A percentile compares a stretch with the other conserved stretches of the same genome.
Evolutionary conservation across 1,140 invertebrate genomes (phyloP).

Genomic region (Anastatus disparis): DNA sequence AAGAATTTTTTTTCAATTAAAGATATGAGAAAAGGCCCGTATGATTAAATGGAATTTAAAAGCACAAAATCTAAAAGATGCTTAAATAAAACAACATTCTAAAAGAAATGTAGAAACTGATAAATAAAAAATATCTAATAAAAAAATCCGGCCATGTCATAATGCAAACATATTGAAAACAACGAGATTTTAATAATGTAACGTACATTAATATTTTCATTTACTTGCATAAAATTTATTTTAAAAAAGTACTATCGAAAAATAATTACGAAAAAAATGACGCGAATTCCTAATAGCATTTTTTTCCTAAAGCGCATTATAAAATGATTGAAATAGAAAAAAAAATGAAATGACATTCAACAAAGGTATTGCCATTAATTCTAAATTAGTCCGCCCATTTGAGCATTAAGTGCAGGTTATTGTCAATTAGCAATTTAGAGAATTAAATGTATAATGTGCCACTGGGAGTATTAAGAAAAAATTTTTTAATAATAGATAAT

Average conservation of each 20-base stretch:
- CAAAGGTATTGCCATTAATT: slow-evolving; percentile 6
- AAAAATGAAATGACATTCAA: too few relatives aligned
- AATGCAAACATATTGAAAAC: too few relatives aligned
- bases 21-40: not conserved
- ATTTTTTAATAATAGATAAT: too few relatives aligned
- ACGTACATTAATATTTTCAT: too few relatives aligned
- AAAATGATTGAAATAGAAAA: too few relatives aligned
- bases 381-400: slow-evolving; percentile 47
- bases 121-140: slow-evolving; percentile 17
- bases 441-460: slow-evolving; percentile 28
- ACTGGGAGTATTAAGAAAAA: not conserved
- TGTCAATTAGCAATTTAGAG: slow-evolving; percentile 45
- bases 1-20: too few relatives aligned
- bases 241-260: too few relatives aligned
- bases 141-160: slow-evolving; percentile 11
- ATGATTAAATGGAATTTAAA: slow-evolving; percentile 9
- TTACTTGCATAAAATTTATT: too few relatives aligned
- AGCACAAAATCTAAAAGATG: slow-evolving; percentile 34
- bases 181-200: too few relatives aligned
- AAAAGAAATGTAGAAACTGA: slow-evolving; percentile 26
- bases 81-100: slow-evolving; percentile 31
- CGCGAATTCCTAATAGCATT: not conserved
- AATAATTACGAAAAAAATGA: not conserved
- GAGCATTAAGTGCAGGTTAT: slow-evolving; percentile 34
- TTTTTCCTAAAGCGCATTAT: too few relatives aligned